phyloP scores from a whole-genome alignment of 2,888 invertebrate genomes.

The Cyclophora albipunctata region DNA sequence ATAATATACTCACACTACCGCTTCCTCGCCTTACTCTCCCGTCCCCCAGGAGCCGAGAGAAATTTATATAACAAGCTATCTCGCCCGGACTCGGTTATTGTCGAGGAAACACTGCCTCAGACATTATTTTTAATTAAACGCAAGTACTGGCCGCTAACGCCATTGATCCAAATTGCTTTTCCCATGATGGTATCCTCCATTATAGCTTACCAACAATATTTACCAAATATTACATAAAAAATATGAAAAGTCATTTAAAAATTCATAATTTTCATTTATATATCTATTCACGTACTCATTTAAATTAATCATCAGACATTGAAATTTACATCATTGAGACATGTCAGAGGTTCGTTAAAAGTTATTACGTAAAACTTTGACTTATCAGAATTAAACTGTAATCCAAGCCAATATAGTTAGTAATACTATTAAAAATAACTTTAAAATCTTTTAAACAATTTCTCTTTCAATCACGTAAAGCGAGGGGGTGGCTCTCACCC shows the following conservation, averaged over 20 bases:
- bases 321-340: no score
- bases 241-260: no score
- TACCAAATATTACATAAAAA: no score
- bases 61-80: conserved; percentile 75
- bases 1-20: conserved; percentile 74
- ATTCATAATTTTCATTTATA: no score
- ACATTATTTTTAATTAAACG: conserved; percentile 73
- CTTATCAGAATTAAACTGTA: no score
- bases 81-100: conserved; percentile 69
- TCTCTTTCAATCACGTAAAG: conserved; percentile 65
- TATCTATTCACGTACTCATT: no score
- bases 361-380: no score
- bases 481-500: conserved; percentile 40
- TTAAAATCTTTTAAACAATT: conserved; percentile 54
- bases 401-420: conserved; percentile 14
- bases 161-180: conserved; percentile 42
- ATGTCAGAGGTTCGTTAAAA: no score
- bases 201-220: not conserved
- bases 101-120: conserved; percentile 64
- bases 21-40: conserved; percentile 67
- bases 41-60: conserved; percentile 70
- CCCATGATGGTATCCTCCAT: conserved; percentile 18
- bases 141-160: conserved; percentile 51
- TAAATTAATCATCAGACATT: no score
- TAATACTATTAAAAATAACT: conserved; percentile 37